Evolutionary conservation across 2,888 invertebrate genomes (phyloP), one percentile per base, ranked within the genome.

Genomic region (Drosophila tanythrix): DNA sequence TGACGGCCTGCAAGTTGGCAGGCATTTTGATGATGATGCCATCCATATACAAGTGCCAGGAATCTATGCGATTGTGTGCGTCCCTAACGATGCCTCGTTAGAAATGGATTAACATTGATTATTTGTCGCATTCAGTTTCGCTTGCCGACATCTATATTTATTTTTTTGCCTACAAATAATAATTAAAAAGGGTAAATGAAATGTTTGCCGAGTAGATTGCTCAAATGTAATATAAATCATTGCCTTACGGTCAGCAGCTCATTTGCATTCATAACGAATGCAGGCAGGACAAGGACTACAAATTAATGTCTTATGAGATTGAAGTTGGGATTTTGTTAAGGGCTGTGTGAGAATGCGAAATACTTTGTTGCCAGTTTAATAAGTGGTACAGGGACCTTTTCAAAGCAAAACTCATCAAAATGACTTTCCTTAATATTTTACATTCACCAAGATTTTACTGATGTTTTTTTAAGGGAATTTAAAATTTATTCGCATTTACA

Each of bases 21-120:
- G 75, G 78, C 81, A 89, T 85, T 85, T 83, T 83, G 59, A 70
- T 80, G 83, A 86, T 81, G 79, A 81, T 86, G 79, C 76, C 71
- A 81, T 75, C 74, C 64, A 76, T 74, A 71, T 74, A 71, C 70
- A 57, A 71, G 53, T 68, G 68, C 53, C 56, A 46, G 56, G 36
- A n/a, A 38, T 38, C 35, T 18, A 8, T 33, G 7, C 50, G 29
- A 29, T 36, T 60, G 29, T 52, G 43, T 50, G 58, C 40, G 38
- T 11, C 6, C 31, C 66, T 85, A 88, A 90, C 79, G 90, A 83
- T 46, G 63, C 40, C 77, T 87, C 90, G 88, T 87, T 90, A 88
- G 79, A 82, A 87, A 90, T 79, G 89, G 77, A 90, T 87, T 88
- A 87, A 78, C 84, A 83, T 81, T 90, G 90, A 87, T 87, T 87